A percentile compares a stretch with the other conserved stretches of the same genome.
phyloP scores from a whole-genome alignment of 2,888 invertebrate species.

The Spilosoma lubricipeda region DNA sequence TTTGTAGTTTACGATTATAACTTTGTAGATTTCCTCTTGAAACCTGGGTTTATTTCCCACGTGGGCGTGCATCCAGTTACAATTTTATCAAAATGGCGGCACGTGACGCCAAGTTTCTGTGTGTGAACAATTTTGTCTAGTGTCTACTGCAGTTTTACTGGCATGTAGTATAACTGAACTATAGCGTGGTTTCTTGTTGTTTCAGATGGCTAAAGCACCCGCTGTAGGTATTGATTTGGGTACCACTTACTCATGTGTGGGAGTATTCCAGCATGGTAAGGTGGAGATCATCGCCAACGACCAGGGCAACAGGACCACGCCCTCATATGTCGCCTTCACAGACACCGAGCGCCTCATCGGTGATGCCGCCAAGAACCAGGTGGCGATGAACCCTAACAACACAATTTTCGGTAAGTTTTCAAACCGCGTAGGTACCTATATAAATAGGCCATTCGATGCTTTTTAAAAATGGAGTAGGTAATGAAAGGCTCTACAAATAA shows the following conservation, averaged over 20 bases:
- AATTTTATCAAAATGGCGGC: slow-evolving; percentile 46
- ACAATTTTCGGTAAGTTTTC: slow-evolving; percentile 92
- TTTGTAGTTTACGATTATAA: neutral
- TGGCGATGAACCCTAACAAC: slow-evolving; percentile 95
- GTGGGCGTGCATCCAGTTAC: slow-evolving; percentile 28
- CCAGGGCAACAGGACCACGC: slow-evolving; percentile 96
- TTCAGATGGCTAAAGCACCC: slow-evolving; percentile 90
- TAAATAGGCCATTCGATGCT: neutral
- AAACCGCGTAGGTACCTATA: neutral
- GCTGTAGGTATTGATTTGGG: slow-evolving; percentile 98
- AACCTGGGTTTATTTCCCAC: slow-evolving; percentile 17
- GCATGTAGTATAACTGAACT: slow-evolving; percentile 14
- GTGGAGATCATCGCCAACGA: slow-evolving; percentile 96
- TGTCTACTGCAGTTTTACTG: neutral
- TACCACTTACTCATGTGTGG: slow-evolving; percentile 97
- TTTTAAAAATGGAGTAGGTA: neutral
- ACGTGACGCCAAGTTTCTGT: slow-evolving; percentile 32
- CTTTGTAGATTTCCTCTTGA: neutral
- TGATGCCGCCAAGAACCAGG: slow-evolving; percentile 94
- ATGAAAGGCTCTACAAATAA: neutral
- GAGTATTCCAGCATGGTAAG: slow-evolving; percentile 96
- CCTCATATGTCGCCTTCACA: slow-evolving; percentile 94
- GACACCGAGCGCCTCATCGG: slow-evolving; percentile 94
- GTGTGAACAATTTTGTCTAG: neutral
- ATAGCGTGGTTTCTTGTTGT: slow-evolving; percentile 49